These are phyloP conservation scores for Amazona finschi DNA, from an alignment of 2,797 vertebrate genomes.

Conservation along the genomic window DNA sequence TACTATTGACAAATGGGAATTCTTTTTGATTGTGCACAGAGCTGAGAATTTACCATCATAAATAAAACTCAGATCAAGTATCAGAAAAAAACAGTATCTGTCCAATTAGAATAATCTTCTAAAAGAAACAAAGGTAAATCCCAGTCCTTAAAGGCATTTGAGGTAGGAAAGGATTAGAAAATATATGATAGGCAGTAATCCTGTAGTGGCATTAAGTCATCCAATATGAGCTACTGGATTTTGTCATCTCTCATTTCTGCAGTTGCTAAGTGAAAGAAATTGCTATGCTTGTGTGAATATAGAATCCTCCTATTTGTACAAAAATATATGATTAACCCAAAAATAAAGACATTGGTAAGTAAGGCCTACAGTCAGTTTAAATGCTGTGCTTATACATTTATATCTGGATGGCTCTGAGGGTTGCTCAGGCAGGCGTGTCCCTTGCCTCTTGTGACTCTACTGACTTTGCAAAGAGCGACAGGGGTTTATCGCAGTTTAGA, in stretches of 20 bases:
- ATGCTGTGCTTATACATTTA: not conserved
- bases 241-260: conserved; percentile 7
- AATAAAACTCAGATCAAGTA: conserved; percentile 16
- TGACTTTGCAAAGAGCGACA: conserved; percentile 3
- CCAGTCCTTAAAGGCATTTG: not conserved
- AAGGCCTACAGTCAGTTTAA: not conserved
- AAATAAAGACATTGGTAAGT: not conserved
- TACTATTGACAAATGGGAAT: not conserved
- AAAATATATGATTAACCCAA: conserved; percentile 3
- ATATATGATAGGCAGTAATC: conserved; percentile 16
- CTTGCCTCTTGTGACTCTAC: not conserved
- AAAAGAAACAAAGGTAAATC: conserved; percentile 29
- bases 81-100: not conserved
- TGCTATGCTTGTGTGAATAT: not conserved
- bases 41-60: not conserved
- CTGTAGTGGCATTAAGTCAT: conserved; percentile 12
- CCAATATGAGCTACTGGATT: not conserved
- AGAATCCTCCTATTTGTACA: conserved; percentile 1
- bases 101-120: conserved; percentile 43
- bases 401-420: not conserved
- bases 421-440: not conserved
- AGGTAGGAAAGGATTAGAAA: conserved; percentile 29
- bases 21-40: not conserved
- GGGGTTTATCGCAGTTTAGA: conserved; percentile 5
- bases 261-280: not conserved